These are phyloP conservation scores for Uloborus plumipes DNA, from an alignment of 2,888 invertebrate species.

Conservation along the genomic window DNA sequence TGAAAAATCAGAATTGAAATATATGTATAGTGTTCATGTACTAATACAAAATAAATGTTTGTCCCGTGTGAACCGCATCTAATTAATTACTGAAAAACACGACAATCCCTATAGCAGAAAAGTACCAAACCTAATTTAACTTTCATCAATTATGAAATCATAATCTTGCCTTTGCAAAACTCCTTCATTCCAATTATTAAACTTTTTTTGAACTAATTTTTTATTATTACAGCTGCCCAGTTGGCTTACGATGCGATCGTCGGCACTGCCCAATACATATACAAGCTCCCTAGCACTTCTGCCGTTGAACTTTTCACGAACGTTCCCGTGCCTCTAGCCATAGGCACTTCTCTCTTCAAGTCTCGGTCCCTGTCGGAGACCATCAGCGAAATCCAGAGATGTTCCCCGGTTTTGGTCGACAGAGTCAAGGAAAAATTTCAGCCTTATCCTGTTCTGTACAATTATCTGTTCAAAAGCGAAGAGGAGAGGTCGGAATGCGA, in stretches of 20 bases:
- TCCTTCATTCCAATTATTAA: too few relatives aligned
- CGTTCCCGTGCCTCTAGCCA: conserved; percentile 26
- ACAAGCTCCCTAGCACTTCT: conserved; percentile 15
- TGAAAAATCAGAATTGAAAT: too few relatives aligned
- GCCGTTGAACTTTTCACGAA: conserved; percentile 15
- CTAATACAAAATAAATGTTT: too few relatives aligned
- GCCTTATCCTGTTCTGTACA: conserved; percentile 36
- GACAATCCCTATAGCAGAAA: too few relatives aligned
- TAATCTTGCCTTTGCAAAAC: too few relatives aligned
- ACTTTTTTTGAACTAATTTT: not conserved
- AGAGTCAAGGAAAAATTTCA: conserved; percentile 22
- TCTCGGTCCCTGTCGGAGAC: conserved; percentile 22
- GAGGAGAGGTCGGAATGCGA: conserved; percentile 37
- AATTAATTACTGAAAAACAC: too few relatives aligned
- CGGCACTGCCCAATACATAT: conserved; percentile 33
- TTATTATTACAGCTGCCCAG: conserved; percentile 23
- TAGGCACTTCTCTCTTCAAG: conserved; percentile 34
- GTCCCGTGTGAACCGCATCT: too few relatives aligned
- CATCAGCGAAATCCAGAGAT: conserved; percentile 5
- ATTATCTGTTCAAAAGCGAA: conserved; percentile 41
- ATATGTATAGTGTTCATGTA: too few relatives aligned
- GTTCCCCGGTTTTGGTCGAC: not conserved
- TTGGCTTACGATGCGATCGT: conserved; percentile 42
- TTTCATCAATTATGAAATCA: too few relatives aligned
- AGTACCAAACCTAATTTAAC: too few relatives aligned